Conservation (phyloP, 37 sponge, comb jelly and placozoan species). For the Halichondria panicea region DNA sequence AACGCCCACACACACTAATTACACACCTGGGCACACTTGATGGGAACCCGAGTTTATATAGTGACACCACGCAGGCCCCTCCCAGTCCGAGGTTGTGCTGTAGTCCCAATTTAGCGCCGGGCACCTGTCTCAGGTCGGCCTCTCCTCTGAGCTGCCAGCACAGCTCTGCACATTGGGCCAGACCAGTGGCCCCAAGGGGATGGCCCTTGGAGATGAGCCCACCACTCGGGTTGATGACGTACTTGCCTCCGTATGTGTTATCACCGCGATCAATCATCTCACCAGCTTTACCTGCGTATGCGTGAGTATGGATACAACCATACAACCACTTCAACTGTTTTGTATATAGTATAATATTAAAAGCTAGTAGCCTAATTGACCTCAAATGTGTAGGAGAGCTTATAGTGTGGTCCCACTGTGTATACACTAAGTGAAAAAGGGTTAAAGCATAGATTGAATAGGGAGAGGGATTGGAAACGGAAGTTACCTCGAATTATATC, state of each 20-base stretch:
- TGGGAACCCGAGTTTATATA: conserved; percentile 86
- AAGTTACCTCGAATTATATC: too few species aligned
- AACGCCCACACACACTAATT: neutral
- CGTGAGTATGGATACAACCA: neutral
- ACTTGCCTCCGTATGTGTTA: conserved; percentile 97
- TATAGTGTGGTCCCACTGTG: too few species aligned
- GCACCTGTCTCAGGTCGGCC: conserved; percentile 85
- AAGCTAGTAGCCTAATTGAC: too few species aligned
- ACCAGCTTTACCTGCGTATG: conserved; percentile 74
- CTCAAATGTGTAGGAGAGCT: too few species aligned
- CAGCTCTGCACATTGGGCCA: conserved; percentile 93
- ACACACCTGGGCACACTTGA: neutral
- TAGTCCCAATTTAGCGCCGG: conserved; percentile 78
- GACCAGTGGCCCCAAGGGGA: conserved; percentile 93
- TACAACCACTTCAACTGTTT: too few species aligned
- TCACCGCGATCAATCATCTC: conserved; percentile 88
- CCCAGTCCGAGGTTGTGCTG: conserved; percentile 96
- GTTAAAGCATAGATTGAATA: too few species aligned
- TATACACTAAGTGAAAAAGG: too few species aligned
- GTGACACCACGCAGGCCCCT: conserved; percentile 83
- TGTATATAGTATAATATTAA: too few species aligned
- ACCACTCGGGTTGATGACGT: conserved; percentile 94
- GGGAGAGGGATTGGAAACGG: too few species aligned
- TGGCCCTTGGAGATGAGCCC: conserved; percentile 96
- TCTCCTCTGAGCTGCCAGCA: conserved; percentile 91